Evolutionary conservation across 2,113 vertebrate genomes (phyloP).

Genomic region (Mobula hypostoma): DNA sequence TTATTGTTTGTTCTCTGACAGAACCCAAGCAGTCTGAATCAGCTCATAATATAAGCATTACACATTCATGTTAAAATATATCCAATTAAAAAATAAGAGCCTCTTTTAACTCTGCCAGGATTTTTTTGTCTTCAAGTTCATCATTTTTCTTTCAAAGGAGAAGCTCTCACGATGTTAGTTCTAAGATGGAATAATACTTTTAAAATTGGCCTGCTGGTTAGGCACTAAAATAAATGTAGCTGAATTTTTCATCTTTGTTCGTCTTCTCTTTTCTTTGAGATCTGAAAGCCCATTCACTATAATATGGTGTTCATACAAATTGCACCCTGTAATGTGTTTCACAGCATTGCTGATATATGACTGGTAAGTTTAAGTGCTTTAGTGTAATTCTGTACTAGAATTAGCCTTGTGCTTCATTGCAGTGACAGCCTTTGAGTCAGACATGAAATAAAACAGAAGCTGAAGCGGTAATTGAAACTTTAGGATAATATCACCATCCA

Average conservation of each 20-base stretch:
- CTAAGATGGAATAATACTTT: neutral
- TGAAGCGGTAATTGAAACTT: slow-evolving; percentile 1
- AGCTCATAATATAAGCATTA: neutral
- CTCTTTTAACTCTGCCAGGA: neutral
- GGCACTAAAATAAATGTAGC: neutral
- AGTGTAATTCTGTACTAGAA: slow-evolving; percentile 17
- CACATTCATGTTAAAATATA: neutral
- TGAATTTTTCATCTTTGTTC: neutral
- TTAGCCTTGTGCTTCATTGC: neutral
- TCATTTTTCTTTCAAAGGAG: neutral
- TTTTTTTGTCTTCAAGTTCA: neutral
- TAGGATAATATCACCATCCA: slow-evolving; percentile 23
- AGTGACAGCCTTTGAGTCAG: neutral
- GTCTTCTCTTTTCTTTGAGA: neutral
- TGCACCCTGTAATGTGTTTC: neutral
- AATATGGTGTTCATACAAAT: neutral
- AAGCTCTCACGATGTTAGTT: neutral
- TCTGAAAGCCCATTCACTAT: neutral
- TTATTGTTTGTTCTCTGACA: neutral
- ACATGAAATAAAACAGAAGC: slow-evolving; percentile 38
- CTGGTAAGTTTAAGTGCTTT: neutral
- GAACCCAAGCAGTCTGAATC: no score
- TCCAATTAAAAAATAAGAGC: neutral
- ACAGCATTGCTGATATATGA: neutral
- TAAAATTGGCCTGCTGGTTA: neutral